Evolutionary conservation across 2,797 vertebrate species (phyloP), one percentile per base, ranked within the genome.

Genomic region (Falco cherrug): DNA sequence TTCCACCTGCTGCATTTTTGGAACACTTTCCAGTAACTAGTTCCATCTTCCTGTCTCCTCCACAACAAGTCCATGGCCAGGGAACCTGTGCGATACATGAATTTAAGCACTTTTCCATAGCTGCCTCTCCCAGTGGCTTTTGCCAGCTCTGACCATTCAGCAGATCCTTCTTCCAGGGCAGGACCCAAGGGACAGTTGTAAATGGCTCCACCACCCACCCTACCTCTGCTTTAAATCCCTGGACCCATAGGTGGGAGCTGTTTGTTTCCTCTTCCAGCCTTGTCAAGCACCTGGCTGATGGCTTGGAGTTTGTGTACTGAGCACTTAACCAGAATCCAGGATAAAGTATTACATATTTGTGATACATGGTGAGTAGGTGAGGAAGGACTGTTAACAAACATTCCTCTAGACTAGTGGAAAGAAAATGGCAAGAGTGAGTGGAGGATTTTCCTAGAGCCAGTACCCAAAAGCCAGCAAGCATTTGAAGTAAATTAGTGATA

Each of bases 331-430:
- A 89, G 77, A 64, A 79, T 83, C 60, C 67, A 80, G 86, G 53
- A 77, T 47, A 88, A 89, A 65, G 64, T 85, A 70, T 77, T 75
- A 74, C 80, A 87, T 91, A 83, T 85, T 93, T 94, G 53, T 77
- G 57, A 80, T 89, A 78, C 0, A 0, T 59, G 37, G 45, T 76
- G 47, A 14, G 19, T 24, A 80, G 71, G 37, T 1, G 4, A 95
- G 83, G 59, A 87, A 89, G 37, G 48, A 61, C 24, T 69, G 41
- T 85, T 83, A 95, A 71, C n/a, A 90, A 95, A 77, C n/a, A 21
- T 47, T 83, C 78, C 61, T 75, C 43, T 70, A 35, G 47, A 59
- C 35, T 21, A 80, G 9, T 39, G 65, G 87, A 93, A 95, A 80
- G 57, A 85, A 95, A 93, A 71, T 12, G n/a, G 43, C 68, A 77